Conservation (phyloP, 37 sponge, comb jelly and placozoan genomes). For the Eunapius fragilis region DNA sequence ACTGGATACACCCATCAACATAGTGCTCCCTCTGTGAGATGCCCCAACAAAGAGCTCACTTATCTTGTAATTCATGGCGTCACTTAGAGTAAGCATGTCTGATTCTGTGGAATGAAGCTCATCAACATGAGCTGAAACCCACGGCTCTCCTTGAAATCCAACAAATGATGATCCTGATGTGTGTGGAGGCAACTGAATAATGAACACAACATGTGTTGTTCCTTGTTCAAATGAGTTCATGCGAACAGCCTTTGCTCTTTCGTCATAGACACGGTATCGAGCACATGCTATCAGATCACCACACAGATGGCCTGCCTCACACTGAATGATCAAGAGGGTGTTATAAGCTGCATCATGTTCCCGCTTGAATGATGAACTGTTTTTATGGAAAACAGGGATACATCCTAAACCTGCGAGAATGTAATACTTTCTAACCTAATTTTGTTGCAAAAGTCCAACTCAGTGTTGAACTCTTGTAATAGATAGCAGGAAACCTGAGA, state of each 20-base stretch:
- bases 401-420: too few species aligned
- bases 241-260: conserved; percentile 4
- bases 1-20: too few species aligned
- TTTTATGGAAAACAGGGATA: background rate
- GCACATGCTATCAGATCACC: conserved; percentile 92
- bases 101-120: conserved; percentile 57
- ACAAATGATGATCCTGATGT: conserved; percentile 48
- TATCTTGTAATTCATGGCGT: conserved; percentile 39
- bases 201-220: conserved; percentile 61
- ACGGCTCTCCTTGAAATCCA: conserved; percentile 78
- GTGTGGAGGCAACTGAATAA: conserved; percentile 67
- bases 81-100: conserved; percentile 18
- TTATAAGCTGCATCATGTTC: background rate
- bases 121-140: conserved; percentile 80
- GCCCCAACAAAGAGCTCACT: conserved; percentile 68
- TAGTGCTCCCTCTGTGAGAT: too few species aligned
- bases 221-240: conserved; percentile 2
- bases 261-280: conserved; percentile 73
- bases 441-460: conserved; percentile 77
- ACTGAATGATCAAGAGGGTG: conserved; percentile 76
- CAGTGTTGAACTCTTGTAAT: conserved; percentile 83
- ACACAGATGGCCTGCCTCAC: conserved; percentile 83
- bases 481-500: conserved; percentile 22
- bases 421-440: conserved; percentile 42
- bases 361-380: background rate